Base-by-base conservation (phyloP, 2,797 vertebrate species). In the Chloroceryle amazona region DNA sequence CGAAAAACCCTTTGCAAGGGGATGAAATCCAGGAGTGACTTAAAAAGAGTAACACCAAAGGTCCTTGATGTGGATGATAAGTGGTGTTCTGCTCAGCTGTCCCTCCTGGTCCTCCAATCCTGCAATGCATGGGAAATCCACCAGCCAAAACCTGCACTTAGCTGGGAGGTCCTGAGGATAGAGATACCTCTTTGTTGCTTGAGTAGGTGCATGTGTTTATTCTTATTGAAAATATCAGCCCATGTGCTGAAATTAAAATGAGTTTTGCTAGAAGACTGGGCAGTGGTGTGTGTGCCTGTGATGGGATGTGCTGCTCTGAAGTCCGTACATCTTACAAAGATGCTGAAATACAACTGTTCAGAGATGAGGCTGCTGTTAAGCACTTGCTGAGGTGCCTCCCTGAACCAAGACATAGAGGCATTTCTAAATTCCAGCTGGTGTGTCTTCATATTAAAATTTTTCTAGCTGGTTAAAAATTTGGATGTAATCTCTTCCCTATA, bases 181-280 rank as follows among this genome's bases (percentile, higher is more conserved):
- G 35, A 72, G 19, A 3, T 21, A 8, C 4, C 15, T 44, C 11
- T 15, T 66, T 35, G 18, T 63, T 51, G 57, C 49, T 81, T 5
- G 3, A 19, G 5, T 35, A 29, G 0, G 5, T 62, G 20, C 16
- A 2, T 0, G 0, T 60, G 14, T 26, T 47, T 37, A 3, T 41
- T 75, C 9, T 25, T 46, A 19, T 1, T 19, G 13, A 29, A 62
- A 49, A 1, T 37, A 13, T 22, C 52, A 46, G 19, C 11, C 13
- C 13, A 0, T 16, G 10, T 73, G 55, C 9, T 78, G 39, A 55
- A 31, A 39, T 46, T 4, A 60, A 35, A 42, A 41, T 0, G 4
- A 16, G 10, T 57, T 74, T 63, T 78, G 10, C 23, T 39, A 5
- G 14, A 6, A 57, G 72, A 7, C 2, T 26, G 37, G 26, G 10